These are phyloP conservation scores for Aproaerema taeniolella DNA, from an alignment of 2,888 invertebrate species.

Conservation along the genomic window DNA sequence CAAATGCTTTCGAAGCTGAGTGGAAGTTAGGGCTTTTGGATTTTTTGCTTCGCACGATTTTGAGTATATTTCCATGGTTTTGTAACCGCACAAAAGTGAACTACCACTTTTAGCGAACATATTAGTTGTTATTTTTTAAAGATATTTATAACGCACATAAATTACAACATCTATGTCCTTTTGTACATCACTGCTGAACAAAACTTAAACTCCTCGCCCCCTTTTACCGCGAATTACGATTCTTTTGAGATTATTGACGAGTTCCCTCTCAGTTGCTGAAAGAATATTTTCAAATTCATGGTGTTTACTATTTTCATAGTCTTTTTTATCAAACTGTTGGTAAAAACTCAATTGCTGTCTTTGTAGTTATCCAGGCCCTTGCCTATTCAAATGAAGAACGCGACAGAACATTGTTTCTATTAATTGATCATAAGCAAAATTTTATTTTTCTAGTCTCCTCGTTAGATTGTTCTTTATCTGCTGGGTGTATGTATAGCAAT, in stretches of 20 bases:
- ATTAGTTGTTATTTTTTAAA: slow-evolving; percentile 15
- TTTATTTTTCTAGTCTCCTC: no score
- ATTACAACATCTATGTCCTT: slow-evolving; percentile 20
- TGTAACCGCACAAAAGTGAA: slow-evolving; percentile 6
- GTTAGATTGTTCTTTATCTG: no score
- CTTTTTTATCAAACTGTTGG: background rate
- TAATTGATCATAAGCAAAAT: background rate
- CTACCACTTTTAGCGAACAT: slow-evolving; percentile 8
- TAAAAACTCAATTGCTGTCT: background rate
- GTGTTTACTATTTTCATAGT: background rate
- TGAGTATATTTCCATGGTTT: slow-evolving; percentile 27
- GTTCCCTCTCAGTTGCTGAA: background rate
- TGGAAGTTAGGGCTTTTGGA: slow-evolving; percentile 29
- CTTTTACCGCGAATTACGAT: background rate
- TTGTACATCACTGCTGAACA: slow-evolving; percentile 28
- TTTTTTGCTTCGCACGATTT: slow-evolving; percentile 27
- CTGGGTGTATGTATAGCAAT: no score
- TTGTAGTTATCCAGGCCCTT: background rate
- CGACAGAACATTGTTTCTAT: background rate
- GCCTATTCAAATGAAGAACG: background rate
- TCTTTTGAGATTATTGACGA: background rate
- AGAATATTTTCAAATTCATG: background rate
- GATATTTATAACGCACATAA: slow-evolving; percentile 15
- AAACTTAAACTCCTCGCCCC: slow-evolving; percentile 25
- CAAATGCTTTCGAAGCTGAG: slow-evolving; percentile 32